Percentiles rank a stretch among this genome's conserved stretches.
Evolutionary conservation across 2,888 invertebrate genomes (phyloP).

Genomic region (Unio pictorum): DNA sequence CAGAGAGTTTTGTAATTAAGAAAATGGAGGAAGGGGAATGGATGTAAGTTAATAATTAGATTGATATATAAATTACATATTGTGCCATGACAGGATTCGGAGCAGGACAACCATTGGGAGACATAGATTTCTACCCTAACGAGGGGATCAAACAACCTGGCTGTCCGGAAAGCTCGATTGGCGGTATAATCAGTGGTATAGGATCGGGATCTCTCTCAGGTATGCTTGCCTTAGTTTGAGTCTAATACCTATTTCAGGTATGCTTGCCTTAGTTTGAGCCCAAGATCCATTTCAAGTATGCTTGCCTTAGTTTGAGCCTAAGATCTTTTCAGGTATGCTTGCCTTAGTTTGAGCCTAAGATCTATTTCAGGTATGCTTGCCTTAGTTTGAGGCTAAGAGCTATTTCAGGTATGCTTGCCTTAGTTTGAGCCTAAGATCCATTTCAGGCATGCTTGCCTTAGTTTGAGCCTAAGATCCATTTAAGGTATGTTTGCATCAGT

Average conservation of each 20-base stretch:
- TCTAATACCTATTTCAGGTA: neutral
- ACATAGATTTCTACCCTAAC: slow-evolving; percentile 62
- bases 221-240: neutral
- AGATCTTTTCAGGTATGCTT: neutral
- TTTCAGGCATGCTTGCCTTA: neutral
- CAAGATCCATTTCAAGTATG: neutral
- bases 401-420: neutral
- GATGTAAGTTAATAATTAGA: too few relatives aligned
- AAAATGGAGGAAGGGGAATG: too few relatives aligned
- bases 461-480: neutral
- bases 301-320: too few relatives aligned
- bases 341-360: neutral
- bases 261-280: too few relatives aligned
- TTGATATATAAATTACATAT: too few relatives aligned
- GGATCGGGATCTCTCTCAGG: neutral
- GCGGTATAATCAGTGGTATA: slow-evolving; percentile 12
- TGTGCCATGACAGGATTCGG: slow-evolving; percentile 47
- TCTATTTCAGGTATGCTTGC: neutral
- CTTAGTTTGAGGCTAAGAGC: neutral
- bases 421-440: neutral
- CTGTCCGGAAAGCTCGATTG: slow-evolving; percentile 40
- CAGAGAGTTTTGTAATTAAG: too few relatives aligned
- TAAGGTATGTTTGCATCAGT: neutral
- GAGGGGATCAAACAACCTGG: slow-evolving; percentile 59
- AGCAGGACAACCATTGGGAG: slow-evolving; percentile 49